These are phyloP conservation scores for Phylloscopus collybita DNA, from an alignment of 2,797 vertebrate species.

Conservation along the genomic window DNA sequence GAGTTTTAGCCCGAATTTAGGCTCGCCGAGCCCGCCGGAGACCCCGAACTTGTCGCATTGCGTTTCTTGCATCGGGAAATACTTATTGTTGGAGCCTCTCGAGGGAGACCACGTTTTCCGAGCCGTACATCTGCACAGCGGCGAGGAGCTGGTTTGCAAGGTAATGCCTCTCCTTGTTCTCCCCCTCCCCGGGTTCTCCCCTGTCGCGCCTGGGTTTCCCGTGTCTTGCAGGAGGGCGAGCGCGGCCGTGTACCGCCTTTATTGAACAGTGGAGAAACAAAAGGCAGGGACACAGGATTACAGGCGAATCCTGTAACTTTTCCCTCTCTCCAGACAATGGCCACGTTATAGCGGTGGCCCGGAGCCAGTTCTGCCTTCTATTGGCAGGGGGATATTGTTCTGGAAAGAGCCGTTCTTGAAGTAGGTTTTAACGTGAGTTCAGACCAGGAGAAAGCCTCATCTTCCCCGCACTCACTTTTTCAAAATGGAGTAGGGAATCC, in stretches of 20 bases:
- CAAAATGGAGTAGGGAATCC: slow-evolving; percentile 63
- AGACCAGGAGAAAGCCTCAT: background rate
- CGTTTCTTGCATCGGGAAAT: slow-evolving; percentile 98
- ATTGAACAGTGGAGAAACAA: slow-evolving; percentile 6
- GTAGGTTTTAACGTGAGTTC: slow-evolving; percentile 29
- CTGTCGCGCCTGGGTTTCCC: background rate
- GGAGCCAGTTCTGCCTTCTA: slow-evolving; percentile 28
- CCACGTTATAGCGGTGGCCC: slow-evolving; percentile 61
- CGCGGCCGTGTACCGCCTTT: background rate
- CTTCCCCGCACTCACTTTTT: slow-evolving; percentile 36
- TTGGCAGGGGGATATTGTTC: slow-evolving; percentile 1
- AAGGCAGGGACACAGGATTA: background rate
- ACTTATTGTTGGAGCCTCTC: slow-evolving; percentile 98
- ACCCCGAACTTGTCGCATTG: slow-evolving; percentile 98
- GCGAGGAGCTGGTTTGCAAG: slow-evolving; percentile 98
- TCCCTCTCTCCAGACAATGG: slow-evolving; percentile 66
- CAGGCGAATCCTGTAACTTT: slow-evolving; percentile 58
- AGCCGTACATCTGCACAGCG: slow-evolving; percentile 96
- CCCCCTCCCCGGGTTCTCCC: background rate
- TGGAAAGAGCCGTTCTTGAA: slow-evolving; percentile 11
- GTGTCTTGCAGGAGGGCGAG: background rate
- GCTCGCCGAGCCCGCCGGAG: slow-evolving; percentile 97
- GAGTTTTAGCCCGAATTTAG: slow-evolving; percentile 98
- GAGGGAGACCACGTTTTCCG: slow-evolving; percentile 98
- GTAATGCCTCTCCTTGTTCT: slow-evolving; percentile 72